Evolutionary conservation across 2,113 vertebrate species (phyloP).

Genomic region (Gallinago undulata): DNA sequence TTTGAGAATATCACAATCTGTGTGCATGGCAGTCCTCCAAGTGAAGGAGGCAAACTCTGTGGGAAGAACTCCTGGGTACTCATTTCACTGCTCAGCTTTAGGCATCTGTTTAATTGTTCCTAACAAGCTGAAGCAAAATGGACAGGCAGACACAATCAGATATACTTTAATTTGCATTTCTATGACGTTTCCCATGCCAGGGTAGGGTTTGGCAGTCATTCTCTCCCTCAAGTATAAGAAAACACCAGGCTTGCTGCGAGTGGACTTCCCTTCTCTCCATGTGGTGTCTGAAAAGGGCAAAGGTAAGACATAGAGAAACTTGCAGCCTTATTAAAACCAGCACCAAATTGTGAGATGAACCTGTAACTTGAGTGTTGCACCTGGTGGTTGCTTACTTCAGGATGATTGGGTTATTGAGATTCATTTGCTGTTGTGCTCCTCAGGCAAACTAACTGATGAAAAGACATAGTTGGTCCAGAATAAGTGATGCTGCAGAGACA

Average conservation of each 20-base stretch:
- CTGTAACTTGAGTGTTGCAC: not conserved
- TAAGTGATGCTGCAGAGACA: not conserved
- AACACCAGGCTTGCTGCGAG: not conserved
- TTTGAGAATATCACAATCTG: constrained; percentile 6
- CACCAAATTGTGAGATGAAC: not conserved
- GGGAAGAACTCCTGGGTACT: constrained; percentile 17
- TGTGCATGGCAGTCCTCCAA: constrained; percentile 34
- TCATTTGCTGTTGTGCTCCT: not conserved
- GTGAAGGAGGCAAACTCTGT: not conserved
- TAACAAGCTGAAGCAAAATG: constrained; percentile 41
- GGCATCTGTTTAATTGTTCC: constrained; percentile 48
- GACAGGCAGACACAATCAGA: not conserved
- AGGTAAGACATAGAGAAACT: not conserved
- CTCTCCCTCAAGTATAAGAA: not conserved
- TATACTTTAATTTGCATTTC: constrained; percentile 28
- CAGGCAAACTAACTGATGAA: not conserved
- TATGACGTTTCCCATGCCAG: not conserved
- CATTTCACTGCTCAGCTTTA: constrained; percentile 32
- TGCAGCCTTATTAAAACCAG: not conserved
- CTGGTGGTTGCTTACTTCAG: not conserved
- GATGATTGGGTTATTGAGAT: not conserved
- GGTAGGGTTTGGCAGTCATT: not conserved
- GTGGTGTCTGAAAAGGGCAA: not conserved
- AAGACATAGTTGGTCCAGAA: not conserved
- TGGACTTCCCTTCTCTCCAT: not conserved